Evolutionary conservation across 2,797 vertebrate genomes (phyloP), one percentile per base, ranked within the genome.

Genomic region (Syncerus caffer): DNA sequence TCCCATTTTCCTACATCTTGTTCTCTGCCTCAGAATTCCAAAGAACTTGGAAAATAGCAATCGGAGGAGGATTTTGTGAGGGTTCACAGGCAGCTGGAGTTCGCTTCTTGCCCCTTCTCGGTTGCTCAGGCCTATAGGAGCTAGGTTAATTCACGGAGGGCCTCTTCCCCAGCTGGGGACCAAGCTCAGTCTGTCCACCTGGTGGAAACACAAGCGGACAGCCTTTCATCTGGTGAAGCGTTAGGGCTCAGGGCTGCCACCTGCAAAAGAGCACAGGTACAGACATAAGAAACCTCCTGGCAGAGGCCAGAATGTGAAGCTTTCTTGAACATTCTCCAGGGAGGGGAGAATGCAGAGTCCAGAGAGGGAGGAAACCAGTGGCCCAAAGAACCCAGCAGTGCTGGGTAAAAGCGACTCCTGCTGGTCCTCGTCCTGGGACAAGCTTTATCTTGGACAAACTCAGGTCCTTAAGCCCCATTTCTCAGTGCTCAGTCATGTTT

Each of bases 51-150:
- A 55, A 31, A 58, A 98, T 98, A 97, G 96, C 89, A 96, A 98
- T 27, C 27, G 50, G 93, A 97, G 98, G 45, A 98, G 97, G 38
- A 83, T 88, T 97, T 93, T 97, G 99, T 98, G n/a, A 38, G 21
- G 99, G 99, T 98, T 98, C n/a, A 98, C 99, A 98, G 53, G 98
- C 85, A 64, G 93, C 95, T 64, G 14, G 97, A 9, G 97, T 97
- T 98, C 98, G 98, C 98, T 98, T 97, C 98, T 96, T 0, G 0
- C 9, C 7, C 2, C 34, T 38, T 51, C 84, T 92, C 1, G 0
- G 82, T 25, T 78, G 45, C 23, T 47, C 10, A 0, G 34, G 57
- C 57, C 13, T 15, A 10, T 29, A 0, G 3, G 47, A 67, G 34
- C 50, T 31, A 38, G 74, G 23, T 82, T 23, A 47, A 13, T 80